phyloP scores from a whole-genome alignment of 2,113 vertebrate genomes.

The Copsychus sechellarum region DNA sequence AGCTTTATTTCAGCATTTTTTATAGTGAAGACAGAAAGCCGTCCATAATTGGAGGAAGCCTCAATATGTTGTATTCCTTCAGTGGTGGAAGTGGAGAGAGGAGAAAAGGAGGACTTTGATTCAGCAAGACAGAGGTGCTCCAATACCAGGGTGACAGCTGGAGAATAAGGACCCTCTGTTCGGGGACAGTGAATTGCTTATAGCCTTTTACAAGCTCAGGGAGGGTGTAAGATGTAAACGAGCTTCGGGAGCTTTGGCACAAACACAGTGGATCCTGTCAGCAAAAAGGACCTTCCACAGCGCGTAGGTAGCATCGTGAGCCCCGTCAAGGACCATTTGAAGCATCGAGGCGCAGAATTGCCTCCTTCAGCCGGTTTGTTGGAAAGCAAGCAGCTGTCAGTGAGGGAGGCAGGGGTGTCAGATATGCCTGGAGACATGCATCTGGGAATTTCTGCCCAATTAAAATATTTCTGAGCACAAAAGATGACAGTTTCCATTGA shows the following conservation, averaged over 20 bases:
- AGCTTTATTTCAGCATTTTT: neutral
- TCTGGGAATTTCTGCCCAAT: conserved; percentile 47
- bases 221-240: neutral
- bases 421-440: neutral
- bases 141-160: neutral
- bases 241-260: conserved; percentile 1
- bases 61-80: neutral
- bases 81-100: neutral
- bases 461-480: conserved; percentile 25
- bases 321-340: neutral
- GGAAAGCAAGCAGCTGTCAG: conserved; percentile 44
- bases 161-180: conserved; percentile 39
- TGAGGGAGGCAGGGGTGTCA: conserved; percentile 9
- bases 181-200: conserved; percentile 27
- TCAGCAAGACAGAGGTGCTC: conserved; percentile 8
- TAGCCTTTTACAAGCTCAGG: conserved; percentile 13
- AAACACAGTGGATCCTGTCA: conserved; percentile 35
- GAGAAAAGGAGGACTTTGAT: conserved; percentile 5
- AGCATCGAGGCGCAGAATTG: neutral
- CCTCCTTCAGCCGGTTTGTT: neutral
- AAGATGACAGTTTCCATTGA: neutral
- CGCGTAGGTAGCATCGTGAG: neutral
- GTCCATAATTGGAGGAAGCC: neutral
- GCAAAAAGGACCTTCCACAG: neutral
- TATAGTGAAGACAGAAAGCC: neutral